Conservation (phyloP, 1,140 invertebrate species). For the Aphelinus certus region DNA sequence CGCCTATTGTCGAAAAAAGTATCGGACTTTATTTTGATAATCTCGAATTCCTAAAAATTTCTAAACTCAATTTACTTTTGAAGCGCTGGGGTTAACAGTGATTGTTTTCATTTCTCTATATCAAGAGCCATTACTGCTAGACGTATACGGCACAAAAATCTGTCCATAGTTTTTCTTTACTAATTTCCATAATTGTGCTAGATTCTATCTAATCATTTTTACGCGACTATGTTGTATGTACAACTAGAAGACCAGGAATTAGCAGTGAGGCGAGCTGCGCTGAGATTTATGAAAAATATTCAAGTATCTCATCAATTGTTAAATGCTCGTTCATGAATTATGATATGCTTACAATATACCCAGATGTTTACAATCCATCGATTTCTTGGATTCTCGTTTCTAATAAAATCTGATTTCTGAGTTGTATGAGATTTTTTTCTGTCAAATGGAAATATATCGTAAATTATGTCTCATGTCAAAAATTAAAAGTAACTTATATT, state of each 20-base stretch:
- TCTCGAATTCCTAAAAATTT: no score
- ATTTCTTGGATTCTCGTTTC: not conserved
- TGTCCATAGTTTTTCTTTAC: no score
- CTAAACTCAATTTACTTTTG: no score
- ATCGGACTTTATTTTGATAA: no score
- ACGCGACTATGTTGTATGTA: slow-evolving; percentile 25
- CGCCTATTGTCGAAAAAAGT: no score
- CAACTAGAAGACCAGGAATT: slow-evolving; percentile 36
- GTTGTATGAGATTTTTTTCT: not conserved
- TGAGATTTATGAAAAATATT: slow-evolving; percentile 33
- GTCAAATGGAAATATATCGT: not conserved
- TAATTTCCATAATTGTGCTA: not conserved
- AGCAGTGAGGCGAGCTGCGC: slow-evolving; percentile 22
- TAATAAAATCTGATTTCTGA: not conserved
- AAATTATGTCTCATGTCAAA: no score
- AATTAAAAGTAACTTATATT: no score
- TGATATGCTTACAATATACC: slow-evolving; percentile 18
- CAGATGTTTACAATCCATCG: not conserved
- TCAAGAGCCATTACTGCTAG: no score
- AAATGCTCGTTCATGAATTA: not conserved
- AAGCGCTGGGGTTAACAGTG: no score
- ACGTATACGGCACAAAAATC: no score
- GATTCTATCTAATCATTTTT: slow-evolving; percentile 14
- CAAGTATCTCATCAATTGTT: not conserved
- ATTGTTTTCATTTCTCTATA: no score